Percentiles rank a stretch among this genome's conserved stretches.
Conservation (phyloP, 1,140 invertebrate species). For the Nilaparvata lugens region DNA sequence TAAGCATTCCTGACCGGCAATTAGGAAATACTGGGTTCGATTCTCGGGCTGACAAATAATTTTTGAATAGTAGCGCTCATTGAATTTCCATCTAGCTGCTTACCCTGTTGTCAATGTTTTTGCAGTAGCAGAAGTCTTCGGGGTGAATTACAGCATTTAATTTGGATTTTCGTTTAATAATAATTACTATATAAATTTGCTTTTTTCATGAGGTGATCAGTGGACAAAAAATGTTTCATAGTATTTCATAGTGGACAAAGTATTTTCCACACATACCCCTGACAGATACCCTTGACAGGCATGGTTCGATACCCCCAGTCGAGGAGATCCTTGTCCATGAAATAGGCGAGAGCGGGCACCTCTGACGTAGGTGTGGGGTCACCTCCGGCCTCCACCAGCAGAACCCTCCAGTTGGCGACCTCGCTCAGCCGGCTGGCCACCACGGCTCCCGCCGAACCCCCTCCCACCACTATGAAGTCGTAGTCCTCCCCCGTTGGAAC, state of each 20-base stretch:
- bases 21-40: too few relatives aligned
- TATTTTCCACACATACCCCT: conserved; percentile 19
- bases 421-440: conserved; percentile 51
- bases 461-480: conserved; percentile 48
- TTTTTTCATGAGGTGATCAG: too few relatives aligned
- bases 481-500: conserved; percentile 24
- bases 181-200: too few relatives aligned
- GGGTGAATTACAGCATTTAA: too few relatives aligned
- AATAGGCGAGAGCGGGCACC: conserved; percentile 7
- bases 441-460: conserved; percentile 54
- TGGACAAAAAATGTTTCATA: conserved; percentile 40
- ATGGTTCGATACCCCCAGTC: conserved; percentile 49
- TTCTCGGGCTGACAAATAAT: too few relatives aligned
- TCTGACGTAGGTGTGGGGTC: conserved; percentile 50
- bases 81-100: too few relatives aligned
- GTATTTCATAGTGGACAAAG: conserved; percentile 28
- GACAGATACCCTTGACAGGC: conserved; percentile 38
- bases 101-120: too few relatives aligned
- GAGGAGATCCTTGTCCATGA: conserved; percentile 41
- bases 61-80: too few relatives aligned
- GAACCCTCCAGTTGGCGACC: conserved; percentile 41
- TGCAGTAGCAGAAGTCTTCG: too few relatives aligned
- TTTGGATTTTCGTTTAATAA: too few relatives aligned
- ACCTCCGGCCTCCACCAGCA: conserved; percentile 63
- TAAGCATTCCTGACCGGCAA: too few relatives aligned